A percentile compares a stretch with the other conserved stretches of the same genome.
phyloP scores from a whole-genome alignment of 2,888 invertebrate genomes.

The Pyrgus malvae region DNA sequence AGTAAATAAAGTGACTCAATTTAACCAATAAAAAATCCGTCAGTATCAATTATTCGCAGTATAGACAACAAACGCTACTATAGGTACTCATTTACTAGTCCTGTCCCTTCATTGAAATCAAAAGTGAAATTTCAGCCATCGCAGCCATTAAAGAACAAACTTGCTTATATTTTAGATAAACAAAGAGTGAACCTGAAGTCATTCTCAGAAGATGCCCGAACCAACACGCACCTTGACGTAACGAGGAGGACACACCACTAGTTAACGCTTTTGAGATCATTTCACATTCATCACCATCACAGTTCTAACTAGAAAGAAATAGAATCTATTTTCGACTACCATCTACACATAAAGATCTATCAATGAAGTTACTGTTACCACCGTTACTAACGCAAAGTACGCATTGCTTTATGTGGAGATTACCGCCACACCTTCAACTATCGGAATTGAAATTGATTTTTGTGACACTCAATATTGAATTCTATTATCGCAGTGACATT shows the following conservation, averaged over 20 bases:
- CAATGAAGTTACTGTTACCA: conserved; percentile 53
- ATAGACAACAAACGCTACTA: too few species aligned
- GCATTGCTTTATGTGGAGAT: conserved; percentile 43
- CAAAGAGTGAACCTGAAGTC: conserved; percentile 54
- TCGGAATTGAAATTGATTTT: conserved; percentile 34
- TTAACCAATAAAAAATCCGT: too few species aligned
- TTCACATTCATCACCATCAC: conserved; percentile 41
- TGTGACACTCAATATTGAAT: conserved; percentile 43
- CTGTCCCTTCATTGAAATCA: conserved; percentile 47
- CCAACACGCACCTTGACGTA: conserved; percentile 49
- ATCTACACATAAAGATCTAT: conserved; percentile 37
- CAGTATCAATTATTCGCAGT: too few species aligned
- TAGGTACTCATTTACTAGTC: not conserved
- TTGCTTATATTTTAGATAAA: conserved; percentile 67
- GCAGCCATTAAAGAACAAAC: conserved; percentile 58
- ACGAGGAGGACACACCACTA: conserved; percentile 63
- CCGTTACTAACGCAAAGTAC: conserved; percentile 45
- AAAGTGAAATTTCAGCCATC: conserved; percentile 65
- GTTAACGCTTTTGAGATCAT: conserved; percentile 59
- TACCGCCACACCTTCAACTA: conserved; percentile 41
- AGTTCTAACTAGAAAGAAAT: conserved; percentile 39
- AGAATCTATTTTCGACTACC: conserved; percentile 41
- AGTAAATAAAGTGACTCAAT: too few species aligned
- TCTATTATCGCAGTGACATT: conserved; percentile 38
- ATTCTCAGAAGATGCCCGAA: conserved; percentile 65